A percentile compares a stretch with the other conserved stretches of the same genome.
These are phyloP conservation scores for Papilio machaon DNA, from an alignment of 1,140 invertebrate species.

Conservation along the genomic window DNA sequence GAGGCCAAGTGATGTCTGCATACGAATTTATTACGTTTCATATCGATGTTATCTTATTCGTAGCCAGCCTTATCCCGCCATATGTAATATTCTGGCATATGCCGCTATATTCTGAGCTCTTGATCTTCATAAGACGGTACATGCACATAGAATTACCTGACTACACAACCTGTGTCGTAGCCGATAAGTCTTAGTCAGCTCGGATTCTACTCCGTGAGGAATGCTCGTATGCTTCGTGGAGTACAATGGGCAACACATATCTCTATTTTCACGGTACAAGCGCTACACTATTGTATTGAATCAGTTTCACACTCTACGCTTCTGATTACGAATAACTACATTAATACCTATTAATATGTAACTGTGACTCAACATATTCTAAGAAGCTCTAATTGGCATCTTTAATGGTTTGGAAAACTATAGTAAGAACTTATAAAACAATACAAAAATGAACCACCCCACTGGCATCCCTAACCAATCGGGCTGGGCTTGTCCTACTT, in stretches of 20 bases:
- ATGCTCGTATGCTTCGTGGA: conserved; percentile 43
- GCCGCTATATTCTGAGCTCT: conserved; percentile 5
- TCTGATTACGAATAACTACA: neutral
- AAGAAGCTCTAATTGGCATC: neutral
- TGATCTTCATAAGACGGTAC: conserved; percentile 35
- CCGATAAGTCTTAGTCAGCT: conserved; percentile 38
- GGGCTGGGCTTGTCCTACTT: neutral
- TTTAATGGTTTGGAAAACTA: neutral
- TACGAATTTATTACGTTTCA: neutral
- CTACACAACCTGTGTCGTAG: conserved; percentile 32
- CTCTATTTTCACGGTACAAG: conserved; percentile 30
- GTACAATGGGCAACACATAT: conserved; percentile 37
- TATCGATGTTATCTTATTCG: neutral
- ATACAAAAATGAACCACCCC: neutral
- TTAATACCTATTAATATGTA: too few relatives aligned
- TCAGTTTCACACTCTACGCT: neutral
- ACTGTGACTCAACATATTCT: too few relatives aligned
- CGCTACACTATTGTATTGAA: neutral
- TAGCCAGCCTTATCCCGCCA: neutral
- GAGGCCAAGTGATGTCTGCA: neutral
- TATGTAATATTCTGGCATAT: conserved; percentile 18
- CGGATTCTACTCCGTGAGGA: conserved; percentile 43
- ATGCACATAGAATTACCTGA: conserved; percentile 39
- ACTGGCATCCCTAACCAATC: neutral
- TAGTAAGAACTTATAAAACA: neutral